Conservation (phyloP, 1,140 invertebrate species). For the Pemphigus obesinymphae region DNA sequence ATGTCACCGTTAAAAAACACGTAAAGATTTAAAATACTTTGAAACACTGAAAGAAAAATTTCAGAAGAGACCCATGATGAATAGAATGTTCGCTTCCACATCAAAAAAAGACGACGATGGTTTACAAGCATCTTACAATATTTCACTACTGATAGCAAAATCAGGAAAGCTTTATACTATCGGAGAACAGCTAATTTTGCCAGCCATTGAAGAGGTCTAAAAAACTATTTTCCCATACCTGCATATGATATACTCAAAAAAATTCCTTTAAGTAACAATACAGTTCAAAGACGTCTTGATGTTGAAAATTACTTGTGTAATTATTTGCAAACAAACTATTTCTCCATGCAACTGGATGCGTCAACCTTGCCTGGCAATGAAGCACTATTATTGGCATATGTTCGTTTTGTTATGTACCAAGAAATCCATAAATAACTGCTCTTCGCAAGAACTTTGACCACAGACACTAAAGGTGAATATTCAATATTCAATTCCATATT, state of each 20-base stretch:
- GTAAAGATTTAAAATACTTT: slow-evolving; percentile 1
- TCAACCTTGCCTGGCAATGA: too few relatives aligned
- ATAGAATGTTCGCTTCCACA: neutral
- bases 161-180: slow-evolving; percentile 50
- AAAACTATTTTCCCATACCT: slow-evolving; percentile 47
- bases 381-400: too few relatives aligned
- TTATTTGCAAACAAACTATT: too few relatives aligned
- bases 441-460: too few relatives aligned
- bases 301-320: too few relatives aligned
- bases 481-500: too few relatives aligned
- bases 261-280: neutral
- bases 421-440: too few relatives aligned
- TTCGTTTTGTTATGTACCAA: too few relatives aligned
- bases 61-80: neutral
- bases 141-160: slow-evolving; percentile 48
- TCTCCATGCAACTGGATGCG: too few relatives aligned
- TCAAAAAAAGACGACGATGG: slow-evolving; percentile 34
- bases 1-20: too few relatives aligned
- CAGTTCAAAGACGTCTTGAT: neutral
- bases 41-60: slow-evolving; percentile 12
- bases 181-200: slow-evolving; percentile 49
- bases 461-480: too few relatives aligned
- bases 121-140: slow-evolving; percentile 47
- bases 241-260: slow-evolving; percentile 42
- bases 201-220: slow-evolving; percentile 45